phyloP scores from a whole-genome alignment of 2,797 vertebrate genomes.

The Acanthurus leucopareius region DNA sequence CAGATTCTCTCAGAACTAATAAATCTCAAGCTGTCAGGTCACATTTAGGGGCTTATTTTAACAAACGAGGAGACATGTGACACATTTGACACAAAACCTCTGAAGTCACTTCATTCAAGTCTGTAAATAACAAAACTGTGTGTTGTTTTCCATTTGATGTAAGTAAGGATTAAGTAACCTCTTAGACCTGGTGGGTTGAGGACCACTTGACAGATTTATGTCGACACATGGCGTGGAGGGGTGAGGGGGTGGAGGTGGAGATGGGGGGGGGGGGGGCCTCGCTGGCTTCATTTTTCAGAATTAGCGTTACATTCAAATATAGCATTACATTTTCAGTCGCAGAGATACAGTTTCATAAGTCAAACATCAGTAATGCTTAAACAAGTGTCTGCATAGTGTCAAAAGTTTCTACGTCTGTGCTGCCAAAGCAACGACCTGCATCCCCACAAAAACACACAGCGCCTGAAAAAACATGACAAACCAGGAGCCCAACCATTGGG shows the following conservation, averaged over 20 bases:
- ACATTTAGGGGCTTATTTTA: not conserved
- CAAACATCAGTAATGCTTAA: constrained; percentile 39
- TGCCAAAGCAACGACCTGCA: not conserved
- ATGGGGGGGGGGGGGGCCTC: constrained; percentile 9
- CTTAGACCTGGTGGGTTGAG: not conserved
- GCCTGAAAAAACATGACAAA: not conserved
- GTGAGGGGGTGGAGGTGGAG: not conserved
- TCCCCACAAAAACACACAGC: not conserved
- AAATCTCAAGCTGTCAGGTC: constrained; percentile 20
- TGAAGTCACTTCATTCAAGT: not conserved
- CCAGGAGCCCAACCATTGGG: not conserved
- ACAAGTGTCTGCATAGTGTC: constrained; percentile 40
- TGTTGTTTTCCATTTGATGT: constrained; percentile 1
- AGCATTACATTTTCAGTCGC: constrained; percentile 35
- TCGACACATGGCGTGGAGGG: constrained; percentile 14
- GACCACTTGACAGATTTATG: constrained; percentile 48
- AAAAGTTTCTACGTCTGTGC: constrained; percentile 22
- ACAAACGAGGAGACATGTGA: constrained; percentile 22
- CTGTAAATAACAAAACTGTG: not conserved
- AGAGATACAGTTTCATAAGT: constrained; percentile 50
- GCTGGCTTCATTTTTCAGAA: constrained; percentile 42
- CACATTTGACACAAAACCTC: constrained; percentile 34
- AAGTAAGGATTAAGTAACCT: not conserved
- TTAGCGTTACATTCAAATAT: constrained; percentile 49
- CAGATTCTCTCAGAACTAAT: constrained; percentile 35